Percentiles rank a stretch among this genome's conserved stretches.
phyloP scores from a whole-genome alignment of 2,113 vertebrate genomes.

The Corythoichthys haematopterus region DNA sequence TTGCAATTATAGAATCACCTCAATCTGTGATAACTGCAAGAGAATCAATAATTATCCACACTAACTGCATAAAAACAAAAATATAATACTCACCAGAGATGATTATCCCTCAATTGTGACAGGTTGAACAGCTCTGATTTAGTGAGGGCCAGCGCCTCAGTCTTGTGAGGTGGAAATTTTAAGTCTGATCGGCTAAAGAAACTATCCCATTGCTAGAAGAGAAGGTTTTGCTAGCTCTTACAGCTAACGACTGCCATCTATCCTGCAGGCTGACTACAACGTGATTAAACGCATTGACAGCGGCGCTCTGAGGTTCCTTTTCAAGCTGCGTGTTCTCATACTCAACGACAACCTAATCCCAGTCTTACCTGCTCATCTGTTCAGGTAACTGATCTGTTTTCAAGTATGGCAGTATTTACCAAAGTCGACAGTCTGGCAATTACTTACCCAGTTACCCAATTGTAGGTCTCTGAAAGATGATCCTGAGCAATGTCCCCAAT shows the following conservation, averaged over 20 bases:
- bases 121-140: neutral
- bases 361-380: slow-evolving; percentile 89
- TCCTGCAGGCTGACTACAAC: slow-evolving; percentile 96
- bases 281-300: slow-evolving; percentile 96
- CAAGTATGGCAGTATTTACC: neutral
- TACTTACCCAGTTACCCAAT: too few relatives aligned
- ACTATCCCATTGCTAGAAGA: neutral
- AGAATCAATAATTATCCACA: too few relatives aligned
- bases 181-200: neutral
- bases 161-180: too few relatives aligned
- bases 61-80: too few relatives aligned
- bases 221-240: neutral
- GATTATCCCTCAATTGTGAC: too few relatives aligned
- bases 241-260: slow-evolving; percentile 20
- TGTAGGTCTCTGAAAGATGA: neutral
- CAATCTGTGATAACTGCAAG: neutral
- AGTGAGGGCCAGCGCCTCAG: neutral
- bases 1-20: neutral
- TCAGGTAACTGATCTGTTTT: slow-evolving; percentile 65
- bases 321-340: slow-evolving; percentile 93
- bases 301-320: slow-evolving; percentile 91
- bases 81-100: too few relatives aligned
- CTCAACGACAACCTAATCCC: slow-evolving; percentile 98
- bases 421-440: neutral
- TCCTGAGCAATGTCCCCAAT: neutral